Evolutionary conservation across 2,888 invertebrate genomes (phyloP), one percentile per base, ranked within the genome.

Genomic region (Ectobius pallidus): DNA sequence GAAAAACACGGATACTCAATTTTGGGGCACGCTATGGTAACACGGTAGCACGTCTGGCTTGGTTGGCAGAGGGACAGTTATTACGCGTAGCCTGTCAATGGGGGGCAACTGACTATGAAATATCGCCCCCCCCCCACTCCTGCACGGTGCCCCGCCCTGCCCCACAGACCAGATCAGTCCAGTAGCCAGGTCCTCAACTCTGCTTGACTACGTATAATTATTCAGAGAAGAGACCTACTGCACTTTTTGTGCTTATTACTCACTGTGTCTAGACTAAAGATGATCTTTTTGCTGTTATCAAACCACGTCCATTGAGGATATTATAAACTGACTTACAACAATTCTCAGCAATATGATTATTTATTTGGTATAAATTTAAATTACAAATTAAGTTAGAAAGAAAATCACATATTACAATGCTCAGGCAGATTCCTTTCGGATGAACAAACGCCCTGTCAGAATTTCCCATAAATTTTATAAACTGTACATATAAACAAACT

Each of bases 41-140:
- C 6, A 34, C 7, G 34, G n/a, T n/a, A 34, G 9, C 46, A n/a
- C n/a, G 16, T n/a, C 9, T n/a, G n/a, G 46, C 9, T 46, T 46
- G 18, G 9, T 14, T n/a, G n/a, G 46, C n/a, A 46, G 46, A 7
- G 3, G 11, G 7, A 6, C n/a, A n/a, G 46, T 46, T 46, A 46
- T 46, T 46, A 46, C 46, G 46, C n/a, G 46, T 46, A 46, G 16
- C n/a, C 46, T 46, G 46, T 46, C 46, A 46, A 14, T 7, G 46
- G 46, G 46, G 46, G 46, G 46, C n/a, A 46, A 46, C 46, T 46
- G 9, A 46, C 46, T 46, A 46, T 46, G 46, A 46, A 46, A 46
- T 46, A 46, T 46, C 46, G n/a, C 18, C 46, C n/a, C 3, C 46
- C n/a, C 3, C 7, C 39, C 39, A 6, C 39, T 14, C 18, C 46